phyloP scores from a whole-genome alignment of 1,140 invertebrate species.

The Drosophila novamexicana region DNA sequence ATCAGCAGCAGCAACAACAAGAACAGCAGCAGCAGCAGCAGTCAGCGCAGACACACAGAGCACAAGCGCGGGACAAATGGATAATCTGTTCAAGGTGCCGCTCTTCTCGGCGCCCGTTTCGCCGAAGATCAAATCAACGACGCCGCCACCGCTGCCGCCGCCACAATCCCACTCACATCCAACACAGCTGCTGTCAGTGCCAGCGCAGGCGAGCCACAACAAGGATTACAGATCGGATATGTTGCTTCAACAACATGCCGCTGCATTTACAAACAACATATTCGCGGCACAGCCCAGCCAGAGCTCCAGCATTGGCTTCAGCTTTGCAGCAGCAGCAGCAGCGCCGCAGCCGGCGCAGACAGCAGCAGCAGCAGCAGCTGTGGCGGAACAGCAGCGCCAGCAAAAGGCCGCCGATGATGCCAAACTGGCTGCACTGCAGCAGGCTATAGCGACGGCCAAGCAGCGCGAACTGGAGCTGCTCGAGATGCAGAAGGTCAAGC shows the following conservation, averaged over 20 bases:
- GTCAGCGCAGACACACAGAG: background rate
- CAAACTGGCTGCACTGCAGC: constrained; percentile 48
- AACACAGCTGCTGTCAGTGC: background rate
- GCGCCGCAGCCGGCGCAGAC: too few species aligned
- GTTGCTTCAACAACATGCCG: background rate
- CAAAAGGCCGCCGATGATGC: constrained; percentile 41
- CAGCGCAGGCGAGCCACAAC: background rate
- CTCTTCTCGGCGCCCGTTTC: constrained; percentile 41
- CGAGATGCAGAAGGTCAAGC: constrained; percentile 37
- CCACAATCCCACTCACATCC: background rate
- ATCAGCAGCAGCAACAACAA: constrained; percentile 1
- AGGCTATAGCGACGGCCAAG: constrained; percentile 57
- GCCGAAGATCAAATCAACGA: constrained; percentile 36
- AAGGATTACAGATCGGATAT: constrained; percentile 1
- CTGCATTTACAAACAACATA: constrained; percentile 16
- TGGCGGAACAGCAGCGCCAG: constrained; percentile 15
- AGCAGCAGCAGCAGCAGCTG: too few species aligned
- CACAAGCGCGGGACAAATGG: background rate
- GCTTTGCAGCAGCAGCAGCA: constrained; percentile 1
- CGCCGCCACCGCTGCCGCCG: constrained; percentile 1
- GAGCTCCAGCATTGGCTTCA: background rate
- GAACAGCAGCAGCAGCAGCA: background rate
- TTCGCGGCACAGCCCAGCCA: constrained; percentile 4
- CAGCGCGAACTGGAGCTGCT: constrained; percentile 53
- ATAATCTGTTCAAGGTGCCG: constrained; percentile 67